phyloP scores from a whole-genome alignment of 2,113 vertebrate species.

The Oncorhynchus tshawytscha region DNA sequence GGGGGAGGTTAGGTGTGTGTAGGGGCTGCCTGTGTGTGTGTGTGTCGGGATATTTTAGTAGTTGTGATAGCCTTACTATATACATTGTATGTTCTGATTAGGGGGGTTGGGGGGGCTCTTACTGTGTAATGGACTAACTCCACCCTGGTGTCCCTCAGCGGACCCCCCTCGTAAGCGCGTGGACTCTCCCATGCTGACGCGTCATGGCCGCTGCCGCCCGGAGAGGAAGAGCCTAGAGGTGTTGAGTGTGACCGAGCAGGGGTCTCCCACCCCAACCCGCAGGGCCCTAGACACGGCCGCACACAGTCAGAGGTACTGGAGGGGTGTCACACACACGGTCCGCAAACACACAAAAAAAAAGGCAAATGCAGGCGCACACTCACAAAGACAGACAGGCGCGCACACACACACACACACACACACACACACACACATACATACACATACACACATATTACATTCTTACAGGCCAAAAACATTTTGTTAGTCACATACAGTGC shows the following conservation, averaged over 20 bases:
- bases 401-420: neutral
- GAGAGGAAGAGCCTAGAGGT: slow-evolving; percentile 93
- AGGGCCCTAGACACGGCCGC: slow-evolving; percentile 87
- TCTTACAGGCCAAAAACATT: neutral
- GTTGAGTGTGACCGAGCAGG: slow-evolving; percentile 87
- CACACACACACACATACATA: neutral
- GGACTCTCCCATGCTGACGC: slow-evolving; percentile 89
- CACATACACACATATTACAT: neutral
- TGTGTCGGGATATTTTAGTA: neutral
- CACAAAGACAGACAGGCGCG: neutral
- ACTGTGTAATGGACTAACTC: neutral
- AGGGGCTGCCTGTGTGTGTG: neutral
- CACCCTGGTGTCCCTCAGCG: slow-evolving; percentile 27
- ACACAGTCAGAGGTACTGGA: slow-evolving; percentile 69
- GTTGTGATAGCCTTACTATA: neutral
- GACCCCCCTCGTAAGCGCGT: slow-evolving; percentile 92
- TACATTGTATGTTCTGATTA: neutral
- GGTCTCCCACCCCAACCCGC: slow-evolving; percentile 86
- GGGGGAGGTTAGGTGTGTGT: neutral
- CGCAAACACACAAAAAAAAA: neutral
- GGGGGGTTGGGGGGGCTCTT: neutral
- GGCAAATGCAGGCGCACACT: neutral
- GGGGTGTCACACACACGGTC: neutral
- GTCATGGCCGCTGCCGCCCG: slow-evolving; percentile 85
- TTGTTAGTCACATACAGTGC: no score